Evolutionary conservation across 2,113 vertebrate species (phyloP), one percentile per base, ranked within the genome.

Genomic region (Amphiprion percula): DNA sequence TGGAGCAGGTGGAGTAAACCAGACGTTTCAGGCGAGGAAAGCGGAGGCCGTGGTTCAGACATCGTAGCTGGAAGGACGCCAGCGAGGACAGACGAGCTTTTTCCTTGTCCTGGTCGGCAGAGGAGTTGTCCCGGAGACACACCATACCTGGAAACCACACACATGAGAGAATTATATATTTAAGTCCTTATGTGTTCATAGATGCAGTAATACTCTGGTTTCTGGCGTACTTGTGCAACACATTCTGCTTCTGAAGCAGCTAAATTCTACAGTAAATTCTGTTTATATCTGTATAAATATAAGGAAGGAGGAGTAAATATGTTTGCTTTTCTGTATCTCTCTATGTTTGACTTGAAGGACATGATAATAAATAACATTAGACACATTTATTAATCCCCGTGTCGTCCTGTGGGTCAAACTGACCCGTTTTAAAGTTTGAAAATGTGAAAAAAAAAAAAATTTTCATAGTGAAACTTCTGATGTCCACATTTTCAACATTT

Each of bases 1-100:
- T 23, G 0, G 98, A 99, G 86, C 98, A 99, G 0, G 98, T 99
- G 72, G 98, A 99, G 82, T 99, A 99, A 53, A 95, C 95, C 0
- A 99, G 83, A 10, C 95, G 95, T 63, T 28, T 93, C 67, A 99
- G 85, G 3, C 92, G 87, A 0, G 98, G 97, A 81, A 99, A 99
- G 12, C 71, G 80, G 68, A 99, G 94, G 0, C 94, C 95, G 0
- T 98, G 97, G 72, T 89, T 93, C 65, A 99, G 83, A 52, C 92
- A 94, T 1, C 85, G 95, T 77, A 90, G 92, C 95, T 99, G 98
- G 92, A 99, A 99, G 0, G 91, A 88, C 0, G 97, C 94, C 85
- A 99, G 87, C 0, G 96, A 95, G 26, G 88, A 90, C 70, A 99
- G 90, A 33, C 97, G 96, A 12, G 90, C 86, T 0, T 80, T 21